A percentile compares a stretch with the other conserved stretches of the same genome.
Evolutionary conservation across 2,113 vertebrate genomes (phyloP).

Genomic region (Chrysemys picta): DNA sequence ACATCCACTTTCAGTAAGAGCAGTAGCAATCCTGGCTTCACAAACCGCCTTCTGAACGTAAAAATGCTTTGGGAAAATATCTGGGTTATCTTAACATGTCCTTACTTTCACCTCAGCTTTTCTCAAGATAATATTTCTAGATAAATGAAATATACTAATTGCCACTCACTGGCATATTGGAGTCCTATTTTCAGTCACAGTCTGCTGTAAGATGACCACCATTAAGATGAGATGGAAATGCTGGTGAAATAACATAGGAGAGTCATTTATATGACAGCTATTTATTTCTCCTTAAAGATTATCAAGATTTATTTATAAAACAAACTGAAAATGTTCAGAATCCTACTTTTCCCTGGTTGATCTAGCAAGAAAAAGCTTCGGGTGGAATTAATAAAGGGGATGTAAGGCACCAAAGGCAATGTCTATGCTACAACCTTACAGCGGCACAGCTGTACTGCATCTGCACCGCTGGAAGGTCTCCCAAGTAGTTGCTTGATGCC

Average conservation of each 20-base stretch:
- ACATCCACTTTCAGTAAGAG: background rate
- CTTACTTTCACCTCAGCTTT: slow-evolving; percentile 1
- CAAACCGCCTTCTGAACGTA: background rate
- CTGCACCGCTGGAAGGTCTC: too few relatives aligned
- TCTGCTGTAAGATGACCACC: background rate
- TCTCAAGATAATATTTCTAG: background rate
- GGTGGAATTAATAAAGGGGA: background rate
- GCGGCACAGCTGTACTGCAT: too few relatives aligned
- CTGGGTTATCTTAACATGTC: background rate
- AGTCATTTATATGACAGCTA: rapidly evolving
- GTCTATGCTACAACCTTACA: too few relatives aligned
- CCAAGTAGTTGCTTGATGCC: too few relatives aligned
- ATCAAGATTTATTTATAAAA: background rate
- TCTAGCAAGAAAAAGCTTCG: background rate
- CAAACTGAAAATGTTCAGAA: background rate
- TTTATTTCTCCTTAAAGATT: background rate
- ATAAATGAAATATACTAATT: slow-evolving; percentile 23
- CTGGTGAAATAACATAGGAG: background rate
- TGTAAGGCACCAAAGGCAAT: background rate
- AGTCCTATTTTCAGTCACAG: background rate
- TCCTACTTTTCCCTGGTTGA: background rate
- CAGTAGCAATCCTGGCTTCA: background rate
- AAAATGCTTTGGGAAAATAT: slow-evolving; percentile 11
- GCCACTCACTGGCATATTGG: background rate
- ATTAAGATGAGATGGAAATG: background rate